Evolutionary conservation across 2,888 invertebrate species (phyloP), one percentile per base, ranked within the genome.

Genomic region (Adela reaumurella): DNA sequence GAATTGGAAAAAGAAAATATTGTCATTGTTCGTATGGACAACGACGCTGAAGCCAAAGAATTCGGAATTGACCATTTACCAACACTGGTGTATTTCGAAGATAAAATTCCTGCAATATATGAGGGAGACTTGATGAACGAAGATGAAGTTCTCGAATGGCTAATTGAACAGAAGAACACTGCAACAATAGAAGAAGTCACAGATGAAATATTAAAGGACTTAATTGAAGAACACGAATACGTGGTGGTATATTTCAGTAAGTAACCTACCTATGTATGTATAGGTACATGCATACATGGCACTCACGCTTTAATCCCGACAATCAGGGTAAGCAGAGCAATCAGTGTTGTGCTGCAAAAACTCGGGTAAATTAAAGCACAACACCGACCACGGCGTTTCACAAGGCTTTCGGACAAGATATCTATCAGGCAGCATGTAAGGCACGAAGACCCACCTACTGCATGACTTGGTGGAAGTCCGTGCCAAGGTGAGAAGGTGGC

Each of bases 121-220:
- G 94, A 94, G 73, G 94, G 94, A 19, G 94, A 94, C 69, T 81
- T 94, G 1, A 88, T 92, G 82, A 93, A 94, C 62, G 94, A 94
- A 70, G 92, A 94, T 50, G 92, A 93, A 76, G 93, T 94, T 4
- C 72, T 94, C n/a, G 86, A 89, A 57, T 94, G 94, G 94, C 71
- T 92, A 1, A 83, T 94, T 54, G 85, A 92, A 57, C 94, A 94
- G 63, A 93, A 94, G 69, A 88, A 88, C 62, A 88, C 89, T 1
- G 94, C 94, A 8, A 95, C 94, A 4, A 95, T 95, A 59, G 95
- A 95, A 74, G 94, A 94, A 76, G 93, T 95, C 42, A 94, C 94
- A 3, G 94, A 94, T 66, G 94, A 94, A 76, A 94, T 95, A 59
- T 72, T 95, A 19, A 82, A 83, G 52, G 89, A 90, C 60, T 81